Conservation (phyloP, 2,113 vertebrate species). For the Phalacrocorax pelagicus region DNA sequence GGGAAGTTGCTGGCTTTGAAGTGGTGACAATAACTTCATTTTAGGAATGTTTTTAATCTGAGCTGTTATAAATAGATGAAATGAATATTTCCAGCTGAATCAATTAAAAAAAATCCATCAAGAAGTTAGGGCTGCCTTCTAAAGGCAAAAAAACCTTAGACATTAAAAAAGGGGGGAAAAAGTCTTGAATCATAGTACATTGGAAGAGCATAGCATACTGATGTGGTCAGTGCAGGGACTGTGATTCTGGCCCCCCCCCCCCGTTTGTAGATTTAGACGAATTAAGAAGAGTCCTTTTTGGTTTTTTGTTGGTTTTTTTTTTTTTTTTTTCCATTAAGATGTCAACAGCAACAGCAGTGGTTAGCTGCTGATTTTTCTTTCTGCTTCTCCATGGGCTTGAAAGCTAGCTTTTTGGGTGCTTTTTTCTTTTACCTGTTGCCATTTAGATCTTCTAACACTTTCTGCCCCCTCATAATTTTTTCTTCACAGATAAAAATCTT, state of each 20-base stretch:
- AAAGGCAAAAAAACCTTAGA: neutral
- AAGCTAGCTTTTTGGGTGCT: neutral
- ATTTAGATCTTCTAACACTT: neutral
- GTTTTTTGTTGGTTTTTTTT: too few species aligned
- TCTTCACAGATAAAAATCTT: conserved; percentile 2
- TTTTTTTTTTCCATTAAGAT: neutral
- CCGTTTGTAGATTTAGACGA: neutral
- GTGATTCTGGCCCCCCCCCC: neutral
- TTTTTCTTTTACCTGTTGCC: neutral
- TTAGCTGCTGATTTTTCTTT: neutral
- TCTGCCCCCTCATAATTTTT: conserved; percentile 43
- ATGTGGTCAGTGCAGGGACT: neutral
- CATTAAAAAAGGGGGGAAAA: neutral
- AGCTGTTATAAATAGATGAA: conserved; percentile 35
- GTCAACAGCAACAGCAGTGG: neutral
- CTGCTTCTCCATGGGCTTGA: neutral
- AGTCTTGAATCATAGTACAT: neutral
- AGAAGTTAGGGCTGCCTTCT: neutral
- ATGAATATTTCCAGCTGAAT: neutral
- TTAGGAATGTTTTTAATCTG: conserved; percentile 15
- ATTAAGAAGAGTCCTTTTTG: neutral
- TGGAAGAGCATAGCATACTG: neutral
- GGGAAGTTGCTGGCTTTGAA: conserved; percentile 15
- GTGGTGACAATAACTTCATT: neutral
- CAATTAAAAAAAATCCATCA: neutral